Percentiles rank a stretch among this genome's conserved stretches.
These are phyloP conservation scores for Drosophila cardini DNA, from an alignment of 1,140 invertebrate genomes.

Conservation along the genomic window DNA sequence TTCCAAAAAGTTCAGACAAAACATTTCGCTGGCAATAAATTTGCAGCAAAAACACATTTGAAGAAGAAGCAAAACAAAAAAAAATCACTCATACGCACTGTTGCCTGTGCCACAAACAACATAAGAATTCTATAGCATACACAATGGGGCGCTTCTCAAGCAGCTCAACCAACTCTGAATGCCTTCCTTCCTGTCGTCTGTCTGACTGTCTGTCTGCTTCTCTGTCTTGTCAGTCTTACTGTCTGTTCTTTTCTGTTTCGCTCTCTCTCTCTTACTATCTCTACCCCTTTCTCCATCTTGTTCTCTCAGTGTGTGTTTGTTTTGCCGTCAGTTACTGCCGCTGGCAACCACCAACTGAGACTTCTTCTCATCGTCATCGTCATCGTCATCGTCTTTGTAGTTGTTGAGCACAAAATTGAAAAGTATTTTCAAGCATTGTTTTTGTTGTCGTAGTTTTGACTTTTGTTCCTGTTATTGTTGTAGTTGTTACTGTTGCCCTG, in stretches of 20 bases:
- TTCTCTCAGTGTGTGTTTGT: slow-evolving; percentile 39
- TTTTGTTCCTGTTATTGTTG: slow-evolving; percentile 43
- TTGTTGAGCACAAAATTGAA: slow-evolving; percentile 83
- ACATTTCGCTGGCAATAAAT: slow-evolving; percentile 81
- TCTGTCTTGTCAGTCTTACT: slow-evolving; percentile 33
- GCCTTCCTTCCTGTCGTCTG: slow-evolving; percentile 20
- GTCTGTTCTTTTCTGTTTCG: neutral
- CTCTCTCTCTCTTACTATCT: neutral
- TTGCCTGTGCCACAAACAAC: slow-evolving; percentile 60
- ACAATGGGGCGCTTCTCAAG: slow-evolving; percentile 36
- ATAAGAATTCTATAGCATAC: slow-evolving; percentile 52
- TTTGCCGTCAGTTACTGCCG: slow-evolving; percentile 46
- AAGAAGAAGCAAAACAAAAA: slow-evolving; percentile 59
- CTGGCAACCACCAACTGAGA: slow-evolving; percentile 47
- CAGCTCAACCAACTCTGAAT: slow-evolving; percentile 7
- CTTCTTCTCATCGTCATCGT: slow-evolving; percentile 6
- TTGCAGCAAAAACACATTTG: slow-evolving; percentile 49
- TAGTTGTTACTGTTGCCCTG: slow-evolving; percentile 27
- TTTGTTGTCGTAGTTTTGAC: neutral
- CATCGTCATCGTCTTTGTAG: slow-evolving; percentile 61
- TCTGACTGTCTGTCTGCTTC: slow-evolving; percentile 22
- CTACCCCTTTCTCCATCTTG: slow-evolving; percentile 12
- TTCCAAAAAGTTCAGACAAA: slow-evolving; percentile 72
- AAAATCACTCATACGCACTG: slow-evolving; percentile 81
- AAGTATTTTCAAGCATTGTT: slow-evolving; percentile 73